Percentiles rank a stretch among this genome's conserved stretches.
Evolutionary conservation across 2,888 invertebrate genomes (phyloP).

Genomic region (Euspilapteryx auroguttella): DNA sequence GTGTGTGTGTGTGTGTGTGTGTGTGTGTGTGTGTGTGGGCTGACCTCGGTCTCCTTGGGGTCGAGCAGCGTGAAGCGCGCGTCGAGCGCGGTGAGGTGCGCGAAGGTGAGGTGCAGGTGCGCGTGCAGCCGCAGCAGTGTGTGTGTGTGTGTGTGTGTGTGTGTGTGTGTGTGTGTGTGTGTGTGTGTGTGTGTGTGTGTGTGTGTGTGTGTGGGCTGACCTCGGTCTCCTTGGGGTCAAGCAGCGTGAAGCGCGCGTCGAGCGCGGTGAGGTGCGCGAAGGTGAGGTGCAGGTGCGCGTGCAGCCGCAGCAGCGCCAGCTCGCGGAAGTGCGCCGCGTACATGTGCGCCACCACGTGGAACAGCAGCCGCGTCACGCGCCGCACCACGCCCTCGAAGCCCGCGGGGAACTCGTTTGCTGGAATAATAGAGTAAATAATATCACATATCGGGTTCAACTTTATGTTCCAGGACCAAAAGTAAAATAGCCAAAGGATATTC

Average conservation of each 20-base stretch:
- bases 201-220: slow-evolving; percentile 10
- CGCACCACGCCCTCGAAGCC: slow-evolving; percentile 93
- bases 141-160: too few species aligned
- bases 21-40: not conserved
- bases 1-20: too few species aligned
- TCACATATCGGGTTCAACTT: too few species aligned
- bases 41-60: not conserved
- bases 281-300: slow-evolving; percentile 96
- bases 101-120: not conserved
- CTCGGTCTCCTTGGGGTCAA: slow-evolving; percentile 95
- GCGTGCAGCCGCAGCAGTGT: too few species aligned
- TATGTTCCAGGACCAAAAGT: too few species aligned
- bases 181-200: too few species aligned
- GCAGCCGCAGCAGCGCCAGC: slow-evolving; percentile 89
- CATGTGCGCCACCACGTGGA: slow-evolving; percentile 97
- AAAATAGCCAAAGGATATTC: too few species aligned
- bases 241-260: slow-evolving; percentile 84
- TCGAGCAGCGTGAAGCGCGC: not conserved
- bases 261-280: slow-evolving; percentile 93
- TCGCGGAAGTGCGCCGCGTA: slow-evolving; percentile 98
- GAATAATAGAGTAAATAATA: too few species aligned
- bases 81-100: not conserved
- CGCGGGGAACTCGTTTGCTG: slow-evolving; percentile 92
- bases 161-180: too few species aligned
- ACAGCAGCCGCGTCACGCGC: slow-evolving; percentile 94